A percentile compares a stretch with the other conserved stretches of the same genome.
Evolutionary conservation across 30 jellyfish, hydroid and myxozoan genomes (phyloP).

Genomic region (Haliclystus octoradiatus): DNA sequence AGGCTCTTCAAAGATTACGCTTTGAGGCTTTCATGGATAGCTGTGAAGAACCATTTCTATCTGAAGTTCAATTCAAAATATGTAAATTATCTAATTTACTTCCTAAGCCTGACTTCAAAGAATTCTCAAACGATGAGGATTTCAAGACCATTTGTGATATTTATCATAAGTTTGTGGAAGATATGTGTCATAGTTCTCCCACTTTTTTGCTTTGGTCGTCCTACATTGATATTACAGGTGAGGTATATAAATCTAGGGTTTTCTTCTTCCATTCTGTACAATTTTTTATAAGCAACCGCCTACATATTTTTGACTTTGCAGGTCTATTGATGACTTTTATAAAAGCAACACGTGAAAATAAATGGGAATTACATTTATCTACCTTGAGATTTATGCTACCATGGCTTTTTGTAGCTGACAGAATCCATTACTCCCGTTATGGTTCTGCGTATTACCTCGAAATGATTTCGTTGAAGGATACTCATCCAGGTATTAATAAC

Average conservation of each 20-base stretch:
- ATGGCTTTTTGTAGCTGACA: constrained; percentile 58
- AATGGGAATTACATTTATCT: constrained; percentile 53
- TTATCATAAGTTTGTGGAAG: neutral
- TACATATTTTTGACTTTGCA: too few relatives aligned
- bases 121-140: too few relatives aligned
- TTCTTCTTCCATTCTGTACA: neutral
- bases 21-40: neutral
- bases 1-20: neutral
- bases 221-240: neutral
- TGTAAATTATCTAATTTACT: too few relatives aligned
- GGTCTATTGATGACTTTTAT: constrained; percentile 17
- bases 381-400: constrained; percentile 52
- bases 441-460: constrained; percentile 67
- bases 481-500: constrained; percentile 89
- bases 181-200: neutral
- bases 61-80: too few relatives aligned
- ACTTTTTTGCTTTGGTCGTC: neutral
- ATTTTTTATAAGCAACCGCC: neutral
- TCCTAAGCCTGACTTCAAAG: too few relatives aligned
- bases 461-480: constrained; percentile 30
- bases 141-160: too few relatives aligned
- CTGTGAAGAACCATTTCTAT: neutral
- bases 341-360: constrained; percentile 54
- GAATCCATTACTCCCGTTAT: constrained; percentile 50
- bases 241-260: neutral